Conservation (phyloP, 2,113 vertebrate genomes). For the Pygoscelis antarcticus region DNA sequence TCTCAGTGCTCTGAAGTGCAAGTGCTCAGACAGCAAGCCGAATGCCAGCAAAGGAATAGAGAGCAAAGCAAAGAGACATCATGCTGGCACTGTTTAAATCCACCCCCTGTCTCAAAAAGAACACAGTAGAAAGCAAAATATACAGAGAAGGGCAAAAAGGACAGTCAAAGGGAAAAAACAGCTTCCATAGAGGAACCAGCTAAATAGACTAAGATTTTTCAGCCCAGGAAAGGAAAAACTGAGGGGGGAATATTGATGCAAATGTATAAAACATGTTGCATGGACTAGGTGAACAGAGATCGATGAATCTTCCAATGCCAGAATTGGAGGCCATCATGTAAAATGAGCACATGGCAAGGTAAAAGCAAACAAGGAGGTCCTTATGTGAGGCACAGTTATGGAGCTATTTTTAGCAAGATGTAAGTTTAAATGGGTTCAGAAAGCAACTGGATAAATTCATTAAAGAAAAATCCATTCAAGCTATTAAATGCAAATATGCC, state of each 20-base stretch:
- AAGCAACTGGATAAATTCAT: background rate
- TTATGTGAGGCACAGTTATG: background rate
- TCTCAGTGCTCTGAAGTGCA: background rate
- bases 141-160: background rate
- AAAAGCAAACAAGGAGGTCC: background rate
- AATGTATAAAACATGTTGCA: background rate
- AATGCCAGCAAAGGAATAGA: background rate
- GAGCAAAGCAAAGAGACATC: background rate
- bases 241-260: background rate
- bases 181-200: background rate
- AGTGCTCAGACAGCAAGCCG: background rate
- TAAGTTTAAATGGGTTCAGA: conserved; percentile 2
- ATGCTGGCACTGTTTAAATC: background rate
- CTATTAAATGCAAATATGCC: background rate
- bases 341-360: background rate
- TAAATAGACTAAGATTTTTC: background rate
- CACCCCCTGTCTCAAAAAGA: background rate
- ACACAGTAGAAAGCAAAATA: background rate
- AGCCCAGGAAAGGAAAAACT: background rate
- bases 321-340: background rate
- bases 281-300: background rate
- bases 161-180: background rate
- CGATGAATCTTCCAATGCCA: background rate
- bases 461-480: background rate
- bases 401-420: background rate